Conservation (phyloP, 2,113 vertebrate species). For the Salvelinus fontinalis region DNA sequence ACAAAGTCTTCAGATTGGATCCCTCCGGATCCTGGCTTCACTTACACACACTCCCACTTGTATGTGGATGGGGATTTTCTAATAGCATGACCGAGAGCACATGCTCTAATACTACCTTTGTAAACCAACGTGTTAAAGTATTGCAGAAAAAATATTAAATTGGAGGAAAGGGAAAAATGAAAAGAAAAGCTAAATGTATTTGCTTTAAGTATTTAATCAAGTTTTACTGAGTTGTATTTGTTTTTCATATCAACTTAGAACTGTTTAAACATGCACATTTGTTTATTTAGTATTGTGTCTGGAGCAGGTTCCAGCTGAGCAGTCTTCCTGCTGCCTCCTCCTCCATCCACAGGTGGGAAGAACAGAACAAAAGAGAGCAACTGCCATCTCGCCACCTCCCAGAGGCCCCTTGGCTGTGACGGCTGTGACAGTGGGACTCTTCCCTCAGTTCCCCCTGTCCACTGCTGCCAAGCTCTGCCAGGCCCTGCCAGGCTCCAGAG, state of each 20-base stretch:
- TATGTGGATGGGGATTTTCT: constrained; percentile 7
- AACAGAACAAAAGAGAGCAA: constrained; percentile 16
- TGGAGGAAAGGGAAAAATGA: background rate
- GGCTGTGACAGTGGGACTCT: constrained; percentile 3
- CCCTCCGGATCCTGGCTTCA: background rate
- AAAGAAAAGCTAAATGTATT: background rate
- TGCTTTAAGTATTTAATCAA: background rate
- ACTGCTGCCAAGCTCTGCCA: background rate
- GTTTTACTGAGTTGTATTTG: background rate
- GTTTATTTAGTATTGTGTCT: constrained; percentile 9
- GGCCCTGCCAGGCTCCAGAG: constrained; percentile 18
- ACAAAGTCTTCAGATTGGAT: constrained; percentile 15
- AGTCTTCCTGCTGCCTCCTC: background rate
- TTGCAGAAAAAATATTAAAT: background rate
- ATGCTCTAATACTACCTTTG: constrained; percentile 14
- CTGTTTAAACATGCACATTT: background rate
- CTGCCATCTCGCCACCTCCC: constrained; percentile 20
- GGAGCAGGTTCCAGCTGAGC: constrained; percentile 1
- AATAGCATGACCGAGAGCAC: constrained; percentile 16
- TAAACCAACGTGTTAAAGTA: background rate
- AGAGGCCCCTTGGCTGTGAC: constrained; percentile 36
- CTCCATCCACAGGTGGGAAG: constrained; percentile 20
- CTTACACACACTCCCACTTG: constrained; percentile 9
- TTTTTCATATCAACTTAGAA: background rate
- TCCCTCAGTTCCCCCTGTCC: no score